A percentile compares a stretch with the other conserved stretches of the same genome.
Evolutionary conservation across 2,113 vertebrate genomes (phyloP).

Genomic region (Gadus macrocephalus): DNA sequence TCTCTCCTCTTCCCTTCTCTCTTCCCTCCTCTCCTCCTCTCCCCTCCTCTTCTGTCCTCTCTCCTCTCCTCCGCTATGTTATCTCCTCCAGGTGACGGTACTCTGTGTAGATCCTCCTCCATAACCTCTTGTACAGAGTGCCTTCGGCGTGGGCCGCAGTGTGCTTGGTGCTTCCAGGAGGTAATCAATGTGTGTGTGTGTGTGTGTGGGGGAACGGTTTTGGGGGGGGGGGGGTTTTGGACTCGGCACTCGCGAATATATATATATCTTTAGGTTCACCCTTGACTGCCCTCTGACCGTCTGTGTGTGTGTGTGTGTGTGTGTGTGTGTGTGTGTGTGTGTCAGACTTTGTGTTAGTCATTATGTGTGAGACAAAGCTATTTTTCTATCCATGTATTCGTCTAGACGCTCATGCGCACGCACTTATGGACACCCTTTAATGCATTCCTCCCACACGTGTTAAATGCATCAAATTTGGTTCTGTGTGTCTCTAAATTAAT

Average conservation of each 20-base stretch:
- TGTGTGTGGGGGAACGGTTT: constrained; percentile 5
- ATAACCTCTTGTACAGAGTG: constrained; percentile 82
- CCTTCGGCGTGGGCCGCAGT: constrained; percentile 85
- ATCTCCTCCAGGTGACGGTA: constrained; percentile 75
- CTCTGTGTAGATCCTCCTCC: constrained; percentile 77
- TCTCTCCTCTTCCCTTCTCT: neutral
- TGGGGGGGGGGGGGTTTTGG: constrained; percentile 6
- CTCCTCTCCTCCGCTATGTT: neutral
- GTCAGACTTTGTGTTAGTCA: constrained; percentile 26
- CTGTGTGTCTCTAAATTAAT: constrained; percentile 1
- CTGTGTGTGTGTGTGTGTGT: constrained; percentile 7
- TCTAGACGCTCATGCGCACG: constrained; percentile 16
- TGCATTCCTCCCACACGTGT: neutral
- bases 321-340: constrained; percentile 2
- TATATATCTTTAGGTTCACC: constrained; percentile 39
- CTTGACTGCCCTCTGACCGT: constrained; percentile 12
- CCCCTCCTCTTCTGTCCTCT: neutral
- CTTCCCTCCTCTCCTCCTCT: neutral
- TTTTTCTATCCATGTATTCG: constrained; percentile 44
- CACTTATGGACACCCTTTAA: constrained; percentile 17
- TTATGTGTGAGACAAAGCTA: constrained; percentile 24
- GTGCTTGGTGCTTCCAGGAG: constrained; percentile 94
- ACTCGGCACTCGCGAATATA: constrained; percentile 20
- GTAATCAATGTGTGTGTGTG: constrained; percentile 61
- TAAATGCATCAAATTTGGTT: no score